phyloP scores from a whole-genome alignment of 2,888 invertebrate species.

The Glyphotaelius pellucidus region DNA sequence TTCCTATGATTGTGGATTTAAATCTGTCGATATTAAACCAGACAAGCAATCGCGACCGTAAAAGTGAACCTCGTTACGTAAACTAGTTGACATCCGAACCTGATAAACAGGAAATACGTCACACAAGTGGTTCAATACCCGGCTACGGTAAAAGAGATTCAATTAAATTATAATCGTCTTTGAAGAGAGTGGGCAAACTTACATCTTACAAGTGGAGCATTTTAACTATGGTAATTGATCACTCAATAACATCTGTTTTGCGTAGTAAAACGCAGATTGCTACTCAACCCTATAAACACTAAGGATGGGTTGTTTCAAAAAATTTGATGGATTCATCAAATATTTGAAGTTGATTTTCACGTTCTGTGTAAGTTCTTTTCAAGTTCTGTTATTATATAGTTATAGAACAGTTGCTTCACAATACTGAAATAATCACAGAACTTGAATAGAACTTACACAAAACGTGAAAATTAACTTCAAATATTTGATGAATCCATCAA shows the following conservation, averaged over 20 bases:
- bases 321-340: too few species aligned
- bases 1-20: neutral
- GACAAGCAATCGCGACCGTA: neutral
- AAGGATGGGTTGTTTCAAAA: too few species aligned
- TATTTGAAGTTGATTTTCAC: too few species aligned
- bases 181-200: neutral
- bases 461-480: too few species aligned
- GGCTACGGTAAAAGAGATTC: neutral
- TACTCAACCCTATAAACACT: neutral
- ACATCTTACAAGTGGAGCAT: neutral
- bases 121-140: neutral
- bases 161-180: neutral
- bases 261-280: neutral
- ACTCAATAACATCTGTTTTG: neutral
- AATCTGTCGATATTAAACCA: neutral
- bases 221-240: neutral
- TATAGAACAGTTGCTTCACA: too few species aligned
- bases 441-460: too few species aligned
- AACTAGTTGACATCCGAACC: constrained; percentile 16
- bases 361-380: too few species aligned
- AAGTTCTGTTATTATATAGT: too few species aligned
- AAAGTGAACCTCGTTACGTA: neutral
- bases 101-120: constrained; percentile 15
- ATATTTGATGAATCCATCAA: too few species aligned
- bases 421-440: too few species aligned